Evolutionary conservation across 2,113 vertebrate genomes (phyloP).

Genomic region (Aldabrachelys gigantea): DNA sequence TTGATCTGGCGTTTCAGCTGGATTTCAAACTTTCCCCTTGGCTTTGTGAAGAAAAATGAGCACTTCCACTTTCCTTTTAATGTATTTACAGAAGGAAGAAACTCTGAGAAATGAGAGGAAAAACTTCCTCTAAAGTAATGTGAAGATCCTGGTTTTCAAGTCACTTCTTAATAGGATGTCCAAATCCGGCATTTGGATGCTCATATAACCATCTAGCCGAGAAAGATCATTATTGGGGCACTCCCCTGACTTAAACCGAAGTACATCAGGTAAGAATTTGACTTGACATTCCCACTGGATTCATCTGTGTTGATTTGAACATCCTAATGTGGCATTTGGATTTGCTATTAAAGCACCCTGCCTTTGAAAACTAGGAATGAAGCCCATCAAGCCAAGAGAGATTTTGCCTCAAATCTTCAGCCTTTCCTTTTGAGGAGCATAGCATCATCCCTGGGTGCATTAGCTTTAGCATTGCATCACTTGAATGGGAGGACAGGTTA

Average conservation of each 20-base stretch:
- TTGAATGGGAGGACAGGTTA: not conserved
- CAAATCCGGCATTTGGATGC: not conserved
- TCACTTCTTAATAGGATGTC: not conserved
- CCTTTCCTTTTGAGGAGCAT: not conserved
- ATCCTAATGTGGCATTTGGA: not conserved
- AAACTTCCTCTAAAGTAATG: not conserved
- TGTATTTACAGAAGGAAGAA: fast-evolving
- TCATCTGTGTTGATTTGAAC: not conserved
- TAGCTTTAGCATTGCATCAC: not conserved
- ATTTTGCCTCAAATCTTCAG: not conserved
- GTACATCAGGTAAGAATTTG: not conserved
- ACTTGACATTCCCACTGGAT: not conserved
- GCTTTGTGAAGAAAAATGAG: not conserved
- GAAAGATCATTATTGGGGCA: not conserved
- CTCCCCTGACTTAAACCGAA: not conserved
- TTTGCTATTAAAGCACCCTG: not conserved
- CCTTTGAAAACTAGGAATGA: not conserved
- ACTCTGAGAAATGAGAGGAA: not conserved
- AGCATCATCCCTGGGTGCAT: not conserved
- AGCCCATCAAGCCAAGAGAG: not conserved
- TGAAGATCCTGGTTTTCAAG: not conserved
- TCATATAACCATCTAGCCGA: not conserved
- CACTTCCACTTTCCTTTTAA: not conserved
- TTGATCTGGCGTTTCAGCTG: not conserved
- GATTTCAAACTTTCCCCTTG: not conserved